Conservation (phyloP, 2,888 invertebrate species). For the Agrotis puta region DNA sequence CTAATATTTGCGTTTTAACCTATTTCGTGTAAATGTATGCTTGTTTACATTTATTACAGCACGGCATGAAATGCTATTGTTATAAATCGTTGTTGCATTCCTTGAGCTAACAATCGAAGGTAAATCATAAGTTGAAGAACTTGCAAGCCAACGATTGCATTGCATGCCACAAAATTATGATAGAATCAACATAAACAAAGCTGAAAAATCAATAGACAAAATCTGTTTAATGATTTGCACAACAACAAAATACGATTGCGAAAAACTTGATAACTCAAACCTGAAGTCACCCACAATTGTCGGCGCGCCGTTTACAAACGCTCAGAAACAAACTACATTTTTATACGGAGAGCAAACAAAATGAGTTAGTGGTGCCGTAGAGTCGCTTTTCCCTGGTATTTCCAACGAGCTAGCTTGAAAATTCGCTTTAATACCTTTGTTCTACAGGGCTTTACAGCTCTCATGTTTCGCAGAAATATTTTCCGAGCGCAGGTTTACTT, state of each 20-base stretch:
- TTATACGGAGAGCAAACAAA: constrained; percentile 87
- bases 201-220: constrained; percentile 59
- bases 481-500: constrained; percentile 79
- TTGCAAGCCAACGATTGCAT: constrained; percentile 19
- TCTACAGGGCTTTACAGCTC: constrained; percentile 87
- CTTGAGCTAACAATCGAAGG: constrained; percentile 19
- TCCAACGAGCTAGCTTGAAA: constrained; percentile 84
- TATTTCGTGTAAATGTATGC: constrained; percentile 12
- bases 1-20: constrained; percentile 20
- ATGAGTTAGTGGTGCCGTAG: constrained; percentile 86
- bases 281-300: constrained; percentile 67
- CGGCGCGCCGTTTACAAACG: constrained; percentile 78
- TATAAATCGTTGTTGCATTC: constrained; percentile 30
- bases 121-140: constrained; percentile 35
- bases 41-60: constrained; percentile 20
- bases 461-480: constrained; percentile 84
- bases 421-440: constrained; percentile 90
- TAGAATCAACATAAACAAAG: constrained; percentile 57
- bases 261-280: constrained; percentile 77
- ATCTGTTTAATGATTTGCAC: constrained; percentile 74
- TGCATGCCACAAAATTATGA: constrained; percentile 25
- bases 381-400: constrained; percentile 84
- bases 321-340: constrained; percentile 87
- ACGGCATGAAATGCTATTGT: constrained; percentile 23
- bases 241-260: constrained; percentile 71